Base-by-base conservation (phyloP, 2,797 vertebrate species). In the Okamejei kenojei region DNA sequence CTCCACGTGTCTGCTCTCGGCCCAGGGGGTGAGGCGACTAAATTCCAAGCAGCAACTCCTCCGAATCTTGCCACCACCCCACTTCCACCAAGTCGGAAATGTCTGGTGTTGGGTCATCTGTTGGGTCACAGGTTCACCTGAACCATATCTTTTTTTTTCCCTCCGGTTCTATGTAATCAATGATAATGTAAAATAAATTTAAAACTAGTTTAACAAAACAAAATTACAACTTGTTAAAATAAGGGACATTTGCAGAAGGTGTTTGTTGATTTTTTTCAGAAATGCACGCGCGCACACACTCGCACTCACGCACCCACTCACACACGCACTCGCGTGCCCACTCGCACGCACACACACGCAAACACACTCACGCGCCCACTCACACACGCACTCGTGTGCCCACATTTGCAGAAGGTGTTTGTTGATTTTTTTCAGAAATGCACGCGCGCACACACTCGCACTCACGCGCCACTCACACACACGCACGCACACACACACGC, bases 161-260 rank as follows among this genome's bases (percentile, higher is more conserved):
- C 3, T 6, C 5, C n/a, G 0, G 79, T 45, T 45, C 79, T 45
- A 80, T 80, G 79, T 80, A 80, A 80, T 80, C 79, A 80, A 80
- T 21, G 79, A 80, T 13, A 23, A 35, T 80, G 79, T 80, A 80
- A 80, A 80, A 80, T 80, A 80, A 80, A 80, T 80, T 80, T 45
- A 80, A 73, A 80, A 45, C 79, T 80, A 80, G 79, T 80, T 80
- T 80, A 80, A 80, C 35, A 45, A 23, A 80, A 79, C 19, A 1
- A n/a, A 80, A 13, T 35, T 19, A 78, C 8, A 32, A 78, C n/a
- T 78, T 78, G 11, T 32, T 32, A 78, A 32, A 9, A 17, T 26
- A 8, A 32, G 78, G 35, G 35, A 3, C 11, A 2, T 2, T 32
- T 80, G 11, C 4, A 6, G 45, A 54, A 38, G 38, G 38, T 38